Conservation (phyloP, 2,888 invertebrate genomes). For the Ischnus inquisitorius region DNA sequence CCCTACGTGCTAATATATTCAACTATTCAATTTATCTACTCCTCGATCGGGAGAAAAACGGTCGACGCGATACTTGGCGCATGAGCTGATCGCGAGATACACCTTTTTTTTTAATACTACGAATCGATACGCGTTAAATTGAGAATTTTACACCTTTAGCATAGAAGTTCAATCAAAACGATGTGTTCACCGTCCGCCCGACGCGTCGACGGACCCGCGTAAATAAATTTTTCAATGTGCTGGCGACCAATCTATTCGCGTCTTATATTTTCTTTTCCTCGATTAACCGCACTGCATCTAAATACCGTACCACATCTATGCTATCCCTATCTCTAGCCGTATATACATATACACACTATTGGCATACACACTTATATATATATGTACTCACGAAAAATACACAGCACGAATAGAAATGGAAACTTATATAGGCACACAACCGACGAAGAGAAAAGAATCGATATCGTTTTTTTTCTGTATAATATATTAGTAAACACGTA, state of each 20-base stretch:
- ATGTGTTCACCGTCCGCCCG: not conserved
- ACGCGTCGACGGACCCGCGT: constrained; percentile 19
- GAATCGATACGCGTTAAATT: constrained; percentile 37
- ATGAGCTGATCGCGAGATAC: constrained; percentile 43
- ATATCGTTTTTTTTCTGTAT: constrained; percentile 28
- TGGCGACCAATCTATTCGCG: constrained; percentile 15
- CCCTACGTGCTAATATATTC: constrained; percentile 46
- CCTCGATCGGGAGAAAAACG: constrained; percentile 17
- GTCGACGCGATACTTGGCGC: constrained; percentile 8
- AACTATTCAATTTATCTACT: constrained; percentile 48
- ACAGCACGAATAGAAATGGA: constrained; percentile 57
- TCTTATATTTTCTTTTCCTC: constrained; percentile 12
- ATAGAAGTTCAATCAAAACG: constrained; percentile 42
- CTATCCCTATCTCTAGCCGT: constrained; percentile 40
- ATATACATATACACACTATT: constrained; percentile 66
- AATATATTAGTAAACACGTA: constrained; percentile 27
- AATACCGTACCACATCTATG: constrained; percentile 36
- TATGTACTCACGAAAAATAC: constrained; percentile 50
- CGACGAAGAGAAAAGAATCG: constrained; percentile 49
- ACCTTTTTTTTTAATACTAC: constrained; percentile 17
- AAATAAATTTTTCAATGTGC: constrained; percentile 30
- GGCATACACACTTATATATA: constrained; percentile 57
- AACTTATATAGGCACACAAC: constrained; percentile 54
- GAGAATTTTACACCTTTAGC: constrained; percentile 21
- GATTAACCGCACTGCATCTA: constrained; percentile 10